Base-by-base conservation (phyloP, 2,888 invertebrate genomes). In the Philereme transversata region DNA sequence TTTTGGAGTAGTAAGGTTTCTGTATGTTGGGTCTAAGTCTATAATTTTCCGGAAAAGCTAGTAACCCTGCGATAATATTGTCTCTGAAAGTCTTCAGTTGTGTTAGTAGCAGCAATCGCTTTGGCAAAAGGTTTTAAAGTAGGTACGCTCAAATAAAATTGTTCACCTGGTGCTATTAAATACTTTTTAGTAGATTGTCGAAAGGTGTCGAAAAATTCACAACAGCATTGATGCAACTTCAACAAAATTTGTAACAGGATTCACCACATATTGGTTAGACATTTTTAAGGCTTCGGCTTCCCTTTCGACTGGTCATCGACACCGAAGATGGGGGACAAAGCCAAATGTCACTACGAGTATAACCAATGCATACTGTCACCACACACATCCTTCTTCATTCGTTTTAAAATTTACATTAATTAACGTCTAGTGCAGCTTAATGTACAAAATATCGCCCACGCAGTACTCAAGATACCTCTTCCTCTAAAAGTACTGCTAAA, bases 251-350 rank as follows among this genome's bases (percentile, higher is more conserved):
- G 82, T 84, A 87, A 86, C 84, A 84, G 84, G 88, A 86, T 85
- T 86, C 88, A 82, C 85, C 86, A 81, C 77, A 71, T 70, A 73
- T 74, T 75, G 72, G 72, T 73, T 71, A 70, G 78, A 73, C 78
- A 80, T 75, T 87, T 82, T 77, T 88, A 85, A 77, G 90, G 90
- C 83, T 90, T 90, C 90, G 83, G 82, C 84, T 86, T 87, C 88
- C 90, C 86, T 81, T 75, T 77, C 22, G 77, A 77, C 77, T 88
- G 84, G 88, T 88, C 86, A 90, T 87, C 86, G 90, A 91, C 82
- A 90, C 89, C 88, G 79, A 72, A 69, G 33, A 67, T 65, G 73
- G 76, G 83, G 79, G 77, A 79, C 74, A 70, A 69, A 73, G 71
- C 75, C 74, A 83, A 79, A 79, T 81, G 77, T 77, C 71, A 62